Conservation (phyloP, 2,888 invertebrate genomes). For the Cantharis rustica region DNA sequence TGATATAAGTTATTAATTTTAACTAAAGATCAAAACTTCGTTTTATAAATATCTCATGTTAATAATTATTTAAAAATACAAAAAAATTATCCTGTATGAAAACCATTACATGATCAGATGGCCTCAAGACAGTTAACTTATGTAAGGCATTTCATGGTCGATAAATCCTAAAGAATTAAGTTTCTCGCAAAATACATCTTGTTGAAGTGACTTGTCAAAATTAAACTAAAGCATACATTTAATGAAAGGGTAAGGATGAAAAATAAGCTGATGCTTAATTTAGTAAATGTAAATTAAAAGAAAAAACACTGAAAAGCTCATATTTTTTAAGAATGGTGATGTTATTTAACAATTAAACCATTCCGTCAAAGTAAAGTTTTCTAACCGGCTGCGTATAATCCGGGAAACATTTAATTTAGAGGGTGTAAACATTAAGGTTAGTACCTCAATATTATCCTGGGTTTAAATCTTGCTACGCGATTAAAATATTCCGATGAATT, state of each 20-base stretch:
- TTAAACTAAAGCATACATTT: not conserved
- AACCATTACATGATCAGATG: not conserved
- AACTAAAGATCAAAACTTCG: no score
- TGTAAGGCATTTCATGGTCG: not conserved
- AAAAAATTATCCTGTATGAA: not conserved
- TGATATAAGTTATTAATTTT: no score
- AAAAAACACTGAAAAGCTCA: not conserved
- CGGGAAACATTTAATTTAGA: not conserved
- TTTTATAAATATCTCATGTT: no score
- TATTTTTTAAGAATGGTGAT: not conserved
- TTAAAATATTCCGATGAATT: not conserved
- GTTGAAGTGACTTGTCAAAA: not conserved
- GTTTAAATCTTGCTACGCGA: not conserved
- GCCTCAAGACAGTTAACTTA: not conserved
- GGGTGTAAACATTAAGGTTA: not conserved
- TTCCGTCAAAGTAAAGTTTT: not conserved
- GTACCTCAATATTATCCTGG: not conserved
- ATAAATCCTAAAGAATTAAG: not conserved
- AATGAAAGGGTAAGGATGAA: not conserved
- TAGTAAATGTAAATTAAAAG: not conserved
- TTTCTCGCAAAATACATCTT: not conserved
- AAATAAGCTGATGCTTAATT: not conserved
- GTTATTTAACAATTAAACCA: not conserved
- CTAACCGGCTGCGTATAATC: not conserved
- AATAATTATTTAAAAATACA: not conserved